Percentiles rank a stretch among this genome's conserved stretches.
These are phyloP conservation scores for Garrulus glandarius DNA, from an alignment of 2,797 vertebrate species.

Conservation along the genomic window DNA sequence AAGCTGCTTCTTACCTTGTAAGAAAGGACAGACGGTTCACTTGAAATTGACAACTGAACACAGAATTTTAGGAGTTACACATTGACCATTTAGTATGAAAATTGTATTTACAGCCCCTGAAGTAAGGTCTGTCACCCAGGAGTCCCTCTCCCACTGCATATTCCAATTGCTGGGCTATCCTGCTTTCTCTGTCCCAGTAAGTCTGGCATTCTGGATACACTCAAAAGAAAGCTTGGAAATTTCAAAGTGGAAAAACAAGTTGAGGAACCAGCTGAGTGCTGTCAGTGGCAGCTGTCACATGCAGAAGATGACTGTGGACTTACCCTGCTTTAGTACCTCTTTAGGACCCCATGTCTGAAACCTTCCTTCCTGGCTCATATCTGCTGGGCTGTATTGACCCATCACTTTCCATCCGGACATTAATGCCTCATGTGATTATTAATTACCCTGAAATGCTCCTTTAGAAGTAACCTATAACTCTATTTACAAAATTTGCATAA, in stretches of 20 bases:
- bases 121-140: background rate
- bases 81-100: background rate
- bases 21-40: background rate
- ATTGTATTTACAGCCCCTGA: background rate
- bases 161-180: background rate
- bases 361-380: background rate
- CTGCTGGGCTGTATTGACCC: background rate
- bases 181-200: background rate
- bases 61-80: background rate
- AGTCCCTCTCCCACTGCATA: background rate
- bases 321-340: background rate
- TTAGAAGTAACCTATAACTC: background rate
- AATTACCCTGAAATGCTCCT: background rate
- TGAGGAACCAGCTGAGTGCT: background rate
- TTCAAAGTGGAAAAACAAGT: background rate
- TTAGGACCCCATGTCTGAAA: background rate
- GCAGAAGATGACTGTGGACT: background rate
- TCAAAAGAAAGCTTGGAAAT: background rate
- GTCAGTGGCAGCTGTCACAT: background rate
- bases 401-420: background rate
- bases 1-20: background rate
- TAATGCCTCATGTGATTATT: background rate
- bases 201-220: background rate
- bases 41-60: background rate
- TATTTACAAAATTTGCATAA: background rate